Base-by-base conservation (phyloP, 2,888 invertebrate genomes). In the Lottia gigantea region DNA sequence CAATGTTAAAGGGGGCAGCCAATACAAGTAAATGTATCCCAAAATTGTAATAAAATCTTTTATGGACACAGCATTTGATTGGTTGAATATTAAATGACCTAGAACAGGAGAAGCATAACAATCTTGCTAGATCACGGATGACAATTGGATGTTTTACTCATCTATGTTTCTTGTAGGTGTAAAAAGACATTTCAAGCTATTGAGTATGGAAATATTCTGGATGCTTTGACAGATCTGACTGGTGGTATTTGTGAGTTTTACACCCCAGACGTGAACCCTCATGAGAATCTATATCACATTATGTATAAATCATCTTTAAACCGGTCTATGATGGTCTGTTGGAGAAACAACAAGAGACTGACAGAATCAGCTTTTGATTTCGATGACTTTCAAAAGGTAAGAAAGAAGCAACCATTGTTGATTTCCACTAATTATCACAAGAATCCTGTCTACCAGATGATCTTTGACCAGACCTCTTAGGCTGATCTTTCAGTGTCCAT, bases 161-260 rank as follows among this genome's bases (percentile, higher is more conserved):
- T 11, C 25, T 69, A 31, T 64, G 40, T 64, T 68, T 16, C n/a
- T 74, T 76, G 19, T 74, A 86, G 86, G 71, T 84, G 84, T 65
- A 83, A 84, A 74, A 80, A 80, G 68, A 84, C 87, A 0, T 87
- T 86, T 74, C 85, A 86, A 72, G 83, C 84, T 7, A 85, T 85
- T 25, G 86, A 87, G 66, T 75, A 76, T 31, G 86, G 86, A 0
- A 78, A 82, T 46, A 78, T 81, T 0, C 66, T 86, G 69, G 81
- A 86, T 67, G 86, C 85, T 2, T 71, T 87, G 31, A 83, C 84
- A 0, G 86, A 86, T 68, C 74, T 87, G 16, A 86, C 84, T 2
- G 86, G 86, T 14, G 80, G 78, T 46, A 76, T 87, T 8, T 86
- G 86, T 74, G 86, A 86, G 73, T 83, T 79, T 70, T 86, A 75